A percentile compares a stretch with the other conserved stretches of the same genome.
Conservation (phyloP, 1,140 invertebrate genomes). For the Pseudomyrmex cubaensis region DNA sequence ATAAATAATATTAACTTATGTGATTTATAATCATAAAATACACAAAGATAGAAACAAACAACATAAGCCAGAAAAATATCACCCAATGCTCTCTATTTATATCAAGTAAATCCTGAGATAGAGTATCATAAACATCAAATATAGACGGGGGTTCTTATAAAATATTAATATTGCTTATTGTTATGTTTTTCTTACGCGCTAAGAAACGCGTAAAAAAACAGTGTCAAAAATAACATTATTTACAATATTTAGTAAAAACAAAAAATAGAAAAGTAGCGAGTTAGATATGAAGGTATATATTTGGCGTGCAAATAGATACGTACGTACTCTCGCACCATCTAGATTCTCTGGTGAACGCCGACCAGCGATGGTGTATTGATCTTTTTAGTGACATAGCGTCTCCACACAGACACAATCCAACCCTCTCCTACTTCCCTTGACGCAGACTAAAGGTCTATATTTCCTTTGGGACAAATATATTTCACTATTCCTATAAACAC, state of each 20-base stretch:
- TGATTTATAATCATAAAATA: too few relatives aligned
- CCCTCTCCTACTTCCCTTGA: constrained; percentile 60
- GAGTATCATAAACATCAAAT: constrained; percentile 5
- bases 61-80: background rate
- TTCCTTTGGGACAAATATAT: constrained; percentile 84
- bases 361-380: constrained; percentile 84
- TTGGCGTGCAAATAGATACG: constrained; percentile 39
- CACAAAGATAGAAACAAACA: too few relatives aligned
- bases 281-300: constrained; percentile 2
- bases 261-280: constrained; percentile 1
- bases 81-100: too few relatives aligned
- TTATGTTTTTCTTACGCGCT: background rate
- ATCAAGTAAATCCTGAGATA: background rate
- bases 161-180: background rate
- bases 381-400: constrained; percentile 84
- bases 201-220: background rate
- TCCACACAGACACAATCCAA: constrained; percentile 83
- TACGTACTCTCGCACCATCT: constrained; percentile 79
- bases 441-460: constrained; percentile 84
- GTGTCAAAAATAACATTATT: background rate
- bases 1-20: too few relatives aligned
- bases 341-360: constrained; percentile 79
- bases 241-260: background rate
- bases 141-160: background rate
- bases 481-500: constrained; percentile 85